Evolutionary conservation across 2,113 vertebrate species (phyloP).

Genomic region (Isurus oxyrinchus): DNA sequence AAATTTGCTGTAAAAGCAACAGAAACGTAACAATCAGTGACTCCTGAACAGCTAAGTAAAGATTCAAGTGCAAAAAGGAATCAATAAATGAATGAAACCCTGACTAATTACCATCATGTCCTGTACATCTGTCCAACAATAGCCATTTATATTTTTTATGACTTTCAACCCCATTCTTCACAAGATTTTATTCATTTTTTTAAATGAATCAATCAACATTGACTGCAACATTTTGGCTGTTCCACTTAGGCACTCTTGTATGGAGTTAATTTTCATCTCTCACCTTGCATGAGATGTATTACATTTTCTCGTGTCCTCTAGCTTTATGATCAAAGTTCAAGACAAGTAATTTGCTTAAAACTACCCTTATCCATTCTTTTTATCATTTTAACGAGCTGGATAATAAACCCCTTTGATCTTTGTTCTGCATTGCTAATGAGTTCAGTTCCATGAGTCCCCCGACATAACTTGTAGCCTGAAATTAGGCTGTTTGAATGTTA

Average conservation of each 20-base stretch:
- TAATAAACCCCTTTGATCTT: conserved; percentile 29
- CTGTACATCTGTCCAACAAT: background rate
- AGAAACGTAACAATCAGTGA: background rate
- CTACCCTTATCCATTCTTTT: conserved; percentile 10
- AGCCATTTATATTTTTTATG: background rate
- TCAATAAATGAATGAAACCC: background rate
- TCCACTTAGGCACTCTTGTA: background rate
- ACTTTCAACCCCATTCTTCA: background rate
- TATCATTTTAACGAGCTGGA: conserved; percentile 6
- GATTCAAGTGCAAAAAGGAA: background rate
- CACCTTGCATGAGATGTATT: background rate
- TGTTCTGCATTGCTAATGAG: background rate
- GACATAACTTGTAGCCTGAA: conserved; percentile 14
- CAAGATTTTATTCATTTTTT: background rate
- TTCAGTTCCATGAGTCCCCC: conserved; percentile 5
- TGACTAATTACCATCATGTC: background rate
- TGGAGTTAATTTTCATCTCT: background rate
- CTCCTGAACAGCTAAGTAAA: background rate
- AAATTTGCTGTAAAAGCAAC: background rate
- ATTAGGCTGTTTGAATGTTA: conserved; percentile 20
- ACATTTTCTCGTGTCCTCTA: background rate
- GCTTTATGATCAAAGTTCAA: background rate
- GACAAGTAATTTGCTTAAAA: conserved; percentile 21
- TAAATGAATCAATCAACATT: background rate
- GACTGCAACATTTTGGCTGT: background rate